phyloP scores from a whole-genome alignment of 2,797 vertebrate genomes.

The Scyliorhinus canicula region DNA sequence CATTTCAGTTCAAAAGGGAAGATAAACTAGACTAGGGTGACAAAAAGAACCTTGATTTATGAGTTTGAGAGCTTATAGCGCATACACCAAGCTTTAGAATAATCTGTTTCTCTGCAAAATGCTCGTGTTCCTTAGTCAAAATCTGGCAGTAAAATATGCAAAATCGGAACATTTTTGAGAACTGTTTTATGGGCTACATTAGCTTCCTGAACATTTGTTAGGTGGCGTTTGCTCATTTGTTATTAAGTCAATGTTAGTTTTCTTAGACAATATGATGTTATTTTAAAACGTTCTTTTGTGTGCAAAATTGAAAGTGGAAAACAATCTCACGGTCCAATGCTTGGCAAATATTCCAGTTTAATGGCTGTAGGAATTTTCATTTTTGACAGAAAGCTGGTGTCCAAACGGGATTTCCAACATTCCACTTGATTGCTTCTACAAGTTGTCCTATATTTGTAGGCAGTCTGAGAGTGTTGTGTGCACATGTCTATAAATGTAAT shows the following conservation, averaged over 20 bases:
- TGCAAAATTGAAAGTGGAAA: neutral
- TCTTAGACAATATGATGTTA: neutral
- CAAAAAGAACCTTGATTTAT: neutral
- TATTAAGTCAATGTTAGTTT: neutral
- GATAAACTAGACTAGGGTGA: neutral
- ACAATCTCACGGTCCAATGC: neutral
- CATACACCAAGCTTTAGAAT: neutral
- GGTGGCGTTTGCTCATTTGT: neutral
- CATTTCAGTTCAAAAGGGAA: neutral
- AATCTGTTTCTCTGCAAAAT: neutral
- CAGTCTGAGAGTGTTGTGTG: neutral
- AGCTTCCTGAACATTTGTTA: neutral
- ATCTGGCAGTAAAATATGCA: neutral
- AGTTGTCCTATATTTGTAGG: neutral
- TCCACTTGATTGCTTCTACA: neutral
- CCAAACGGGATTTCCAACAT: too few species aligned
- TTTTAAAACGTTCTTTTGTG: neutral
- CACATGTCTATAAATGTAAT: neutral
- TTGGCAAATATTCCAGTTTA: neutral
- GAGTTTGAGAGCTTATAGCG: neutral
- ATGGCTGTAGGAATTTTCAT: neutral
- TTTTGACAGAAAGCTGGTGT: neutral
- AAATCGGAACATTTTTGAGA: neutral
- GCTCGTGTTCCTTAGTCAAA: neutral
- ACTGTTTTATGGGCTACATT: neutral